Evolutionary conservation across 2,888 invertebrate genomes (phyloP).

Genomic region (Mechanitis mazaeus): DNA sequence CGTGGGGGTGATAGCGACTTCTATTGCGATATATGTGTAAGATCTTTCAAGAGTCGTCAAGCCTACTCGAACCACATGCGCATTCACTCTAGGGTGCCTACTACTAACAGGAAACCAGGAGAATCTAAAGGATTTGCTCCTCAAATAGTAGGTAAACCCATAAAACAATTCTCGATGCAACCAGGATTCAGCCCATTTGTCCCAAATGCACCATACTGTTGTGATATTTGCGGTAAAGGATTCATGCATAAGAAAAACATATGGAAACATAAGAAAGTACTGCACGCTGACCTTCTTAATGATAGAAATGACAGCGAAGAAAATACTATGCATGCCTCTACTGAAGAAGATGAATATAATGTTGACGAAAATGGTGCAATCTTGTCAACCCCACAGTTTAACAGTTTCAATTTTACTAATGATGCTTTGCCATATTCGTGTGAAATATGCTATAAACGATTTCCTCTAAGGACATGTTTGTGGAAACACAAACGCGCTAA

Average conservation of each 20-base stretch:
- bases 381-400: conserved; percentile 69
- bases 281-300: conserved; percentile 66
- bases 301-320: conserved; percentile 71
- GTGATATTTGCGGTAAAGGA: conserved; percentile 80
- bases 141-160: conserved; percentile 65
- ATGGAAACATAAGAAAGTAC: conserved; percentile 74
- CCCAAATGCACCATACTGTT: conserved; percentile 74
- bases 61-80: conserved; percentile 75
- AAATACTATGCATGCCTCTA: conserved; percentile 71
- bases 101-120: conserved; percentile 65
- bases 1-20: conserved; percentile 54
- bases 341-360: conserved; percentile 69
- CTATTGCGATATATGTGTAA: conserved; percentile 77
- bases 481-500: conserved; percentile 74
- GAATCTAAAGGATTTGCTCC: conserved; percentile 60
- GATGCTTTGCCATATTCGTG: conserved; percentile 61
- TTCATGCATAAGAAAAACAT: conserved; percentile 76
- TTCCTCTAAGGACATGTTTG: conserved; percentile 65
- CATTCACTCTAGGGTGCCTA: conserved; percentile 72
- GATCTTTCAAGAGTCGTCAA: conserved; percentile 76
- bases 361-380: conserved; percentile 63
- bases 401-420: conserved; percentile 67
- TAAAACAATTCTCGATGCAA: conserved; percentile 57
- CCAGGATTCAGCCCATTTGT: conserved; percentile 57
- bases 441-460: conserved; percentile 67